A percentile compares a stretch with the other conserved stretches of the same genome.
Conservation (phyloP, 2,113 vertebrate genomes). For the Fregata magnificens region DNA sequence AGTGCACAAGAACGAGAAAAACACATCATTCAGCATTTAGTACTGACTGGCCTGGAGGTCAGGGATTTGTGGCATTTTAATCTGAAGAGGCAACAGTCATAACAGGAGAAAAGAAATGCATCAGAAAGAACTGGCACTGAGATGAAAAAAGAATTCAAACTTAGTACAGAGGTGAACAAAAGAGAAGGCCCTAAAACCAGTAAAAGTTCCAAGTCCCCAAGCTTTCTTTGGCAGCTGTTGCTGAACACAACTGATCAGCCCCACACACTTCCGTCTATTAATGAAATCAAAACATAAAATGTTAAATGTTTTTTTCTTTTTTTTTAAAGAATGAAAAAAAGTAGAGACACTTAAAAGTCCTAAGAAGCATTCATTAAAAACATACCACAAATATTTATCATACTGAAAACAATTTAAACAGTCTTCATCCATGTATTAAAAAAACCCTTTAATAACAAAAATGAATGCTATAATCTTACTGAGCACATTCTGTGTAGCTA, state of each 20-base stretch:
- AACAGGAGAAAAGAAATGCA: not conserved
- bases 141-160: not conserved
- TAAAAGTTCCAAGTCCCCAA: not conserved
- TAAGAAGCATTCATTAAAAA: not conserved
- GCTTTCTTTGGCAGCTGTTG: not conserved
- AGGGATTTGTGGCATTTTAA: constrained; percentile 33
- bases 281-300: not conserved
- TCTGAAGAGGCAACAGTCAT: not conserved
- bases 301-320: not conserved
- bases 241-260: not conserved
- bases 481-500: not conserved
- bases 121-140: not conserved
- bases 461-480: not conserved
- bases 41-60: not conserved
- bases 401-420: not conserved
- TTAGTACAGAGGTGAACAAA: not conserved
- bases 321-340: not conserved
- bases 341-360: not conserved
- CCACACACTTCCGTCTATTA: not conserved
- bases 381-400: not conserved
- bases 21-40: constrained; percentile 52
- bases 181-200: not conserved
- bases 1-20: constrained; percentile 49
- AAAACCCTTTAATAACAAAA: not conserved
- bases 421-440: not conserved